Evolutionary conservation across 2,797 vertebrate species (phyloP), one percentile per base, ranked within the genome.

Genomic region (Anisognathus igniventris): DNA sequence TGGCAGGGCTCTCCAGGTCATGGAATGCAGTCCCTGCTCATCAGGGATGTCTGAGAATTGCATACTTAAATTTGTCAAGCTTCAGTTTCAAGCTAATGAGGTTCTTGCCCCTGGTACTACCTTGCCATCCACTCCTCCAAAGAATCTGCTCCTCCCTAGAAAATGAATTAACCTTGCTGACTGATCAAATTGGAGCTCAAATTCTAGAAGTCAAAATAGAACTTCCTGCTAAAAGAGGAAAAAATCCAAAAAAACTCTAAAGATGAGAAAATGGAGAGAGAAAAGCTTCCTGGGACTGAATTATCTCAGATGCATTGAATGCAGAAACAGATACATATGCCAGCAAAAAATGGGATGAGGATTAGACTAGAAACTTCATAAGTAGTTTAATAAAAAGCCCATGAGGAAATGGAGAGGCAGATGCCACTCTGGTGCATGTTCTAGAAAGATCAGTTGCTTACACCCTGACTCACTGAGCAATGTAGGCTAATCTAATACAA

Each of bases 71-170:
- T 94, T 88, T 90, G 79, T 91, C 90, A 93, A 48, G 76, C 66
- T 92, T 92, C 79, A 58, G 35, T 68, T 95, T 93, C 56, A 33
- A 95, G 62, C 39, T 91, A 88, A 93, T 95, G 57, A 84, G 79
- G 79, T 92, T 92, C 86, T 92, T 95, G 79, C 37, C 86, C 79
- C 73, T 92, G 62, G 42, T 77, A 30, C 66, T 83, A 27, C 40
- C 44, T 84, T 92, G 79, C 51, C 44, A 88, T 88, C 54, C 48
- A 24, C 64, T 86, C 86, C 76, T 72, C 73, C 5, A 12, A 77
- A 75, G 70, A 90, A 37, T 50, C 23, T 90, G 45, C 73, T 90
- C 19, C 45, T 91, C 79, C 82, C 33, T 61, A 47, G 53, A 80
- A 88, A 88, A 77, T 84, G n/a, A 44, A 73, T 88, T 93, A 86